These are phyloP conservation scores for Microcebus murinus DNA, from an alignment of 2,113 vertebrate genomes.

Conservation along the genomic window DNA sequence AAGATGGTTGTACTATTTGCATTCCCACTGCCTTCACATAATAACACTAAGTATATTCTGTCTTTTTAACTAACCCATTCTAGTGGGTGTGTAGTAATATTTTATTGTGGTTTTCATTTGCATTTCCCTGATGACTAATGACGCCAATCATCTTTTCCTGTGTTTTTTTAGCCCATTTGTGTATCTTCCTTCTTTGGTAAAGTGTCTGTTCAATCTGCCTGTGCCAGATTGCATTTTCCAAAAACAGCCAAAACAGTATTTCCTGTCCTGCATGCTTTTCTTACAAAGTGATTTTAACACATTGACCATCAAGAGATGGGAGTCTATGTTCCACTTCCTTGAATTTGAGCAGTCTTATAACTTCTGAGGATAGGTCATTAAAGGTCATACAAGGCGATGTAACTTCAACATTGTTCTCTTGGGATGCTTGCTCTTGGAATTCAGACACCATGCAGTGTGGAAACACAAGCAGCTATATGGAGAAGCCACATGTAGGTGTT, in stretches of 20 bases:
- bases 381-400: neutral
- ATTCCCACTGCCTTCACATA: neutral
- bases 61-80: constrained; percentile 7
- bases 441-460: neutral
- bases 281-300: constrained; percentile 1
- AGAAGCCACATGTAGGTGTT: neutral
- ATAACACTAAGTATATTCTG: neutral
- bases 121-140: constrained; percentile 23
- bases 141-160: neutral
- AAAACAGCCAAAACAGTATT: constrained; percentile 9
- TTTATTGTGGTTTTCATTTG: constrained; percentile 27
- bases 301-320: neutral
- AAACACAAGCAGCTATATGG: constrained; percentile 3
- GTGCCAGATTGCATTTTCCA: neutral
- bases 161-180: neutral
- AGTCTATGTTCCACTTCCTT: neutral
- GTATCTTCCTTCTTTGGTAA: neutral
- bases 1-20: neutral
- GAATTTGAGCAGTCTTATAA: neutral
- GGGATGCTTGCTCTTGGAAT: neutral
- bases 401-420: neutral
- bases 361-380: neutral
- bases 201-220: neutral
- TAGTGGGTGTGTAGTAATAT: neutral
- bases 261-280: neutral